A percentile compares a stretch with the other conserved stretches of the same genome.
These are phyloP conservation scores for Tetrax tetrax DNA, from an alignment of 2,113 vertebrate species.

Conservation along the genomic window DNA sequence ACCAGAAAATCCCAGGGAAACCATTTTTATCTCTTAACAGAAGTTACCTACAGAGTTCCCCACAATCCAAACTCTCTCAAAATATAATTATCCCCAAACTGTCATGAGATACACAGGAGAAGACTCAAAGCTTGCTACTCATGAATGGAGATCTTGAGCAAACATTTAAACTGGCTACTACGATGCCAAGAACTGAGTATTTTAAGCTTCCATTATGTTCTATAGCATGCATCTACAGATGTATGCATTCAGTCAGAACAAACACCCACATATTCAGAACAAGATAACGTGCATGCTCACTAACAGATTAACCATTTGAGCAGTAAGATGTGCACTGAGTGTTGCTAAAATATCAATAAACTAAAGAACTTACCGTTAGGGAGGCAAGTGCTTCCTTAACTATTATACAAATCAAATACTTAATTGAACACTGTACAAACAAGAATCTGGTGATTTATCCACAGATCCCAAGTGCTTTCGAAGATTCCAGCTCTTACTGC, in stretches of 20 bases:
- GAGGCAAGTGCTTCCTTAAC: background rate
- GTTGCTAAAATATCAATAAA: background rate
- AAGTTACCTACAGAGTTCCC: background rate
- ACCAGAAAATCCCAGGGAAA: background rate
- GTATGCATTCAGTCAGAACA: background rate
- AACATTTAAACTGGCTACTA: background rate
- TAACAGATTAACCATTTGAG: background rate
- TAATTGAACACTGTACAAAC: background rate
- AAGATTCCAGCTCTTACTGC: background rate
- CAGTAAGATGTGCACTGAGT: background rate
- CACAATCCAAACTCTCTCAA: background rate
- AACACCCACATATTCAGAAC: background rate
- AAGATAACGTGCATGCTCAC: background rate
- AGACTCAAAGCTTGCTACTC: background rate
- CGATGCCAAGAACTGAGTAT: background rate
- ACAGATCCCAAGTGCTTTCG: background rate
- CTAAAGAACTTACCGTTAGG: background rate
- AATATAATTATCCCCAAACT: background rate
- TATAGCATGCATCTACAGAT: background rate
- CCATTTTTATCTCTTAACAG: background rate
- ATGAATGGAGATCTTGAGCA: background rate
- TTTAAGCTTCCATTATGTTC: background rate
- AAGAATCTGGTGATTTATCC: background rate
- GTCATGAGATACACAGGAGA: background rate
- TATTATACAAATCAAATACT: background rate